Evolutionary conservation across 2,888 invertebrate genomes (phyloP).

Genomic region (Scelioninae gen. 1): DNA sequence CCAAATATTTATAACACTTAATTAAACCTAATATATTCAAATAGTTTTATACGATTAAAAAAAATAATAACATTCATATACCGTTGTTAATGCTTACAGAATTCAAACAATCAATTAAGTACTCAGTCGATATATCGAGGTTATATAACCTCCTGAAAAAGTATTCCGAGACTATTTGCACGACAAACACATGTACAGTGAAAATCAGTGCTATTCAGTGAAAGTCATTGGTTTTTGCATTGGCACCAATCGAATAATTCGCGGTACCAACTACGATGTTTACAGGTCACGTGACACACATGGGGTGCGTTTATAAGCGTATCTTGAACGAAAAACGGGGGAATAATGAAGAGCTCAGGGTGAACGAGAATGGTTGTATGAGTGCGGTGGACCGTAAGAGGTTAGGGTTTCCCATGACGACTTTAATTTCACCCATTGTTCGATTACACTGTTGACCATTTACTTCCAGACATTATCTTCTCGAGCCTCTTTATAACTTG

Average conservation of each 20-base stretch:
- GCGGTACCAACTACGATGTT: constrained; percentile 74
- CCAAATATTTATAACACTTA: no score
- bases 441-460: constrained; percentile 74
- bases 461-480: constrained; percentile 72
- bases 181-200: constrained; percentile 8
- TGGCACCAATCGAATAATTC: constrained; percentile 49
- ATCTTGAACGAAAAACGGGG: constrained; percentile 63
- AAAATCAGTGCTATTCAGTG: constrained; percentile 14
- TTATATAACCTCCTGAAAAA: no score
- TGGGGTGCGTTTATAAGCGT: constrained; percentile 72
- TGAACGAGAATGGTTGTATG: constrained; percentile 71
- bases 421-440: constrained; percentile 81
- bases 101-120: no score
- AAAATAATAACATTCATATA: no score
- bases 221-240: constrained; percentile 37
- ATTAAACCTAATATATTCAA: no score
- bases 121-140: no score
- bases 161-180: constrained; percentile 31
- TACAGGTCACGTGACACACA: constrained; percentile 78
- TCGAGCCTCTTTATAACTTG: constrained; percentile 67
- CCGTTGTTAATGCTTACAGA: no score
- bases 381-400: constrained; percentile 81
- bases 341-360: constrained; percentile 77
- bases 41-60: no score
- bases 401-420: constrained; percentile 83